A percentile compares a stretch with the other conserved stretches of the same genome.
Conservation (phyloP, 2,888 invertebrate genomes). For the Drosophila crucigera region DNA sequence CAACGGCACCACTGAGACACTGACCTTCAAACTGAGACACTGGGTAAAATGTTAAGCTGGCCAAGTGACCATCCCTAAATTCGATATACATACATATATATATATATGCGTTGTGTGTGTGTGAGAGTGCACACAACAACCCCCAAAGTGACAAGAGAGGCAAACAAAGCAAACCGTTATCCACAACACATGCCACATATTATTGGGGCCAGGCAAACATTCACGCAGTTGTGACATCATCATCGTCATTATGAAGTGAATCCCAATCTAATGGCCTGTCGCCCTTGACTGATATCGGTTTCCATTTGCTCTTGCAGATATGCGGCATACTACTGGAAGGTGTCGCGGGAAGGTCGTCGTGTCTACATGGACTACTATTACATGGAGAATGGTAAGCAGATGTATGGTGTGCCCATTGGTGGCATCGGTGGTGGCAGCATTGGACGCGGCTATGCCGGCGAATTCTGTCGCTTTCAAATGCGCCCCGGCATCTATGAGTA, state of each 20-base stretch:
- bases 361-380: slow-evolving; percentile 93
- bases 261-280: slow-evolving; percentile 29
- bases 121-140: slow-evolving; percentile 14
- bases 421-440: slow-evolving; percentile 91
- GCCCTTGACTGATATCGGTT: background rate
- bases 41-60: slow-evolving; percentile 27
- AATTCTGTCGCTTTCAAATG: slow-evolving; percentile 96
- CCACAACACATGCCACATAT: background rate
- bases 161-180: slow-evolving; percentile 7
- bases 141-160: background rate
- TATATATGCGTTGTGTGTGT: background rate
- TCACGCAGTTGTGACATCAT: slow-evolving; percentile 61
- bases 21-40: slow-evolving; percentile 55
- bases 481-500: slow-evolving; percentile 96
- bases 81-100: slow-evolving; percentile 5
- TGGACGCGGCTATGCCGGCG: slow-evolving; percentile 95
- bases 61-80: slow-evolving; percentile 37
- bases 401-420: slow-evolving; percentile 95
- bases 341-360: slow-evolving; percentile 88
- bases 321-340: slow-evolving; percentile 89
- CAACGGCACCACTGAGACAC: slow-evolving; percentile 41
- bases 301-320: slow-evolving; percentile 87
- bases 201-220: slow-evolving; percentile 43
- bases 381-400: slow-evolving; percentile 90
- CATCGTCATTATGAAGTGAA: slow-evolving; percentile 47